These are phyloP conservation scores for Diabrotica undecimpunctata DNA, from an alignment of 1,140 invertebrate species.

Conservation along the genomic window DNA sequence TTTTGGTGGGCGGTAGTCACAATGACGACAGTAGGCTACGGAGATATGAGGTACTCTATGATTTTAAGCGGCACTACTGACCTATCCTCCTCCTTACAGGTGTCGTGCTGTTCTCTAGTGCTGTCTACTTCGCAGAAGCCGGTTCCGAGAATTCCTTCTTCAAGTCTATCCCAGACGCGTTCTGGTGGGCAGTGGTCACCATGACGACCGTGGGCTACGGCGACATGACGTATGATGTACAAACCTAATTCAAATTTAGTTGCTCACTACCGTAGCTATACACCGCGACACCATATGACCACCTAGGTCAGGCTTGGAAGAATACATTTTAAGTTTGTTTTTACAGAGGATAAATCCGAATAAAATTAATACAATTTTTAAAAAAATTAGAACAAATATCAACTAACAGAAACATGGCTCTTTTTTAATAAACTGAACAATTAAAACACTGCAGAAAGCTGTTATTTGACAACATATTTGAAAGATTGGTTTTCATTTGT, in stretches of 20 bases:
- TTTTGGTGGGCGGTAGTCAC: slow-evolving; percentile 96
- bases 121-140: slow-evolving; percentile 98
- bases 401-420: no score
- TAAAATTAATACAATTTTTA: neutral
- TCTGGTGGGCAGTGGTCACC: slow-evolving; percentile 99
- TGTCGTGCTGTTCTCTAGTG: slow-evolving; percentile 98
- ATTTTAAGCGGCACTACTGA: slow-evolving; percentile 20
- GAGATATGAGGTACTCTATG: slow-evolving; percentile 87
- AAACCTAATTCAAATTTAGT: slow-evolving; percentile 66
- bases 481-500: no score
- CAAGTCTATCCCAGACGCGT: slow-evolving; percentile 96
- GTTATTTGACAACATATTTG: no score
- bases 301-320: slow-evolving; percentile 12
- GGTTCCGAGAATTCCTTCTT: slow-evolving; percentile 97
- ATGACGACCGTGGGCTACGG: slow-evolving; percentile 99
- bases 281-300: slow-evolving; percentile 17
- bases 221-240: slow-evolving; percentile 96
- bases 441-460: no score
- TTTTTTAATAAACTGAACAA: no score
- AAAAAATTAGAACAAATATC: no score
- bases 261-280: slow-evolving; percentile 40
- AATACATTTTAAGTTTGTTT: neutral
- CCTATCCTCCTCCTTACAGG: slow-evolving; percentile 67
- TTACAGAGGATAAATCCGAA: neutral
- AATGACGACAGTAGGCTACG: slow-evolving; percentile 95